phyloP scores from a whole-genome alignment of 2,888 invertebrate genomes.

The Neoscelio sp. region DNA sequence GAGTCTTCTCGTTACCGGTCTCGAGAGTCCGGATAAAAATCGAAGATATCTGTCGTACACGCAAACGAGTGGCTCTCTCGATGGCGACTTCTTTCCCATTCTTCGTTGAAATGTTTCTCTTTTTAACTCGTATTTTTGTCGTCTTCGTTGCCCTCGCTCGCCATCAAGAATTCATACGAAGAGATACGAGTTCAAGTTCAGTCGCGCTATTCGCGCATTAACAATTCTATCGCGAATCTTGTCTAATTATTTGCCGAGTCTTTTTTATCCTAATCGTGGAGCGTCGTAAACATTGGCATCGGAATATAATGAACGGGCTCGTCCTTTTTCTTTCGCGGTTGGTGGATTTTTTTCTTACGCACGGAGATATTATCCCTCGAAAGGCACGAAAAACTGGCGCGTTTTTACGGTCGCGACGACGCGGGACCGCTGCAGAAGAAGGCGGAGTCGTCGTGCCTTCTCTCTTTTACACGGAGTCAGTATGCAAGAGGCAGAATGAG shows the following conservation, averaged over 20 bases:
- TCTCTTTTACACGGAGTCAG: conserved; percentile 55
- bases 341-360: conserved; percentile 19
- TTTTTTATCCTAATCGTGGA: conserved; percentile 1
- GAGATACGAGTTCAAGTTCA: too few relatives aligned
- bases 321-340: not conserved
- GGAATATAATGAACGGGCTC: conserved; percentile 10
- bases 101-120: conserved; percentile 40
- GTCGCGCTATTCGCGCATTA: not conserved
- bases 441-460: conserved; percentile 33
- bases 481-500: conserved; percentile 66
- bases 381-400: conserved; percentile 73
- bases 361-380: conserved; percentile 71
- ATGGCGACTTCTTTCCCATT: conserved; percentile 53
- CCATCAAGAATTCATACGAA: too few relatives aligned
- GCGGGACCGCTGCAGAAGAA: conserved; percentile 60
- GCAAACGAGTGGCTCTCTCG: conserved; percentile 71
- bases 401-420: conserved; percentile 74
- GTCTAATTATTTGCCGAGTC: not conserved
- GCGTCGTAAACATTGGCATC: not conserved
- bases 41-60: conserved; percentile 76
- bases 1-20: conserved; percentile 74
- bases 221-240: not conserved
- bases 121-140: conserved; percentile 34
- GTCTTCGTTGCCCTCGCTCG: conserved; percentile 36
- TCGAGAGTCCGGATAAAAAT: conserved; percentile 75